Conservation (phyloP, 1,140 invertebrate genomes). For the Pararge aegeria region DNA sequence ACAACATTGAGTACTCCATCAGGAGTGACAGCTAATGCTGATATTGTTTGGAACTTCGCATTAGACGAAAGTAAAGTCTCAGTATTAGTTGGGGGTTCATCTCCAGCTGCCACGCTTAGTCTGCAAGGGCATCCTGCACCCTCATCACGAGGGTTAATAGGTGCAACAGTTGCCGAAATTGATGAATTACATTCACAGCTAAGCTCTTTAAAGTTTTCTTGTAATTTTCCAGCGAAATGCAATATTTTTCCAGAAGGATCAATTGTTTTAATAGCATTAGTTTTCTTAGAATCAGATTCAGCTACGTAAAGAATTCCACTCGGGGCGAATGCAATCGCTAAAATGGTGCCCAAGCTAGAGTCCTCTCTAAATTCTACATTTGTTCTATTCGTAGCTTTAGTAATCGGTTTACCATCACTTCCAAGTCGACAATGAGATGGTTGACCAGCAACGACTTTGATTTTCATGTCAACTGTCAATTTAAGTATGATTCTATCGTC, state of each 20-base stretch:
- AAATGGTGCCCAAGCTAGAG: slow-evolving; percentile 85
- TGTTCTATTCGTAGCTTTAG: slow-evolving; percentile 60
- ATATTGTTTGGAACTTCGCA: slow-evolving; percentile 94
- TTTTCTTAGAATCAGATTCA: slow-evolving; percentile 93
- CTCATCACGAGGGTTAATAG: slow-evolving; percentile 63
- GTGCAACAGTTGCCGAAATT: slow-evolving; percentile 78
- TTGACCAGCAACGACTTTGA: slow-evolving; percentile 93
- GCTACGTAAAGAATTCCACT: slow-evolving; percentile 96
- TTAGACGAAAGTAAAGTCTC: slow-evolving; percentile 94
- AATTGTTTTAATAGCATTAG: slow-evolving; percentile 92
- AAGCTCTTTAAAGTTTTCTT: slow-evolving; percentile 80
- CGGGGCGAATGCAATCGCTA: slow-evolving; percentile 93
- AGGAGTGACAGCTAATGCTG: slow-evolving; percentile 94
- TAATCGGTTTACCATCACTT: slow-evolving; percentile 63
- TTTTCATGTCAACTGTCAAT: slow-evolving; percentile 94
- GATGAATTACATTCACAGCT: slow-evolving; percentile 82
- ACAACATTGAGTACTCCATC: slow-evolving; percentile 96
- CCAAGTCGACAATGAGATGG: slow-evolving; percentile 90
- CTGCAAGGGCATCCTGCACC: slow-evolving; percentile 80
- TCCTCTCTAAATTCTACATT: slow-evolving; percentile 67
- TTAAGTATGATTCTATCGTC: slow-evolving; percentile 96
- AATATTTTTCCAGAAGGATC: slow-evolving; percentile 91
- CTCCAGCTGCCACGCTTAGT: slow-evolving; percentile 75
- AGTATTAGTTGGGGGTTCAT: slow-evolving; percentile 86
- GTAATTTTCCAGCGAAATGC: slow-evolving; percentile 89